These are phyloP conservation scores for Cheilosia urbana DNA, from an alignment of 2,888 invertebrate species.

Conservation along the genomic window DNA sequence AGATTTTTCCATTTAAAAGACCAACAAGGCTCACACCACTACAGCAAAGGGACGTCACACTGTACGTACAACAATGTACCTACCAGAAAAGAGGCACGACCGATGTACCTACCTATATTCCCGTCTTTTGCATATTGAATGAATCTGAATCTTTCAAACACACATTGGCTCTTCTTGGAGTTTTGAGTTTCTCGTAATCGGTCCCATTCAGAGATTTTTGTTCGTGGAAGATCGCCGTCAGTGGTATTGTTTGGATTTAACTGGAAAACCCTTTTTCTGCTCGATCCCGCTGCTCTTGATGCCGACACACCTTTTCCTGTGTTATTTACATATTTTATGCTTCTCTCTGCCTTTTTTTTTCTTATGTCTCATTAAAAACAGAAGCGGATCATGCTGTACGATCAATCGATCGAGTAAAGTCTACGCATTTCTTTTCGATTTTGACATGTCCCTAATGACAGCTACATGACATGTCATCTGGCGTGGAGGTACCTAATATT, in stretches of 20 bases:
- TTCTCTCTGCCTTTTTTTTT: background rate
- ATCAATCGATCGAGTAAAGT: slow-evolving; percentile 51
- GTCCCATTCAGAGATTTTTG: slow-evolving; percentile 70
- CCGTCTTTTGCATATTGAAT: slow-evolving; percentile 73
- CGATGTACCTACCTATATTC: slow-evolving; percentile 36
- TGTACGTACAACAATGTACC: background rate
- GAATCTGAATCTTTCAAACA: slow-evolving; percentile 45
- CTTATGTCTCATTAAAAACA: slow-evolving; percentile 48
- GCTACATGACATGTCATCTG: slow-evolving; percentile 57
- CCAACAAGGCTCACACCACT: slow-evolving; percentile 56
- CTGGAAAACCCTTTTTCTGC: slow-evolving; percentile 68
- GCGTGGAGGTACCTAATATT: slow-evolving; percentile 40
- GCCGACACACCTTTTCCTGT: slow-evolving; percentile 70
- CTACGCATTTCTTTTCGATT: slow-evolving; percentile 25
- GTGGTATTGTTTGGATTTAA: slow-evolving; percentile 59
- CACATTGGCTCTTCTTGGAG: slow-evolving; percentile 17
- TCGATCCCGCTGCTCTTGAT: slow-evolving; percentile 11
- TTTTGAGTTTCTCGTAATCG: slow-evolving; percentile 60
- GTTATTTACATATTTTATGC: slow-evolving; percentile 64
- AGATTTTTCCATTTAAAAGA: slow-evolving; percentile 63
- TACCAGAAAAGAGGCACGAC: slow-evolving; percentile 35
- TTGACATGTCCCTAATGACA: slow-evolving; percentile 58
- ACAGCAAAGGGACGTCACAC: slow-evolving; percentile 48
- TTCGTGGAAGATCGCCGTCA: slow-evolving; percentile 66
- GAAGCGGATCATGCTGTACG: slow-evolving; percentile 65